Evolutionary conservation across 2,797 vertebrate genomes (phyloP), one percentile per base, ranked within the genome.

Genomic region (Acanthiza pusilla): DNA sequence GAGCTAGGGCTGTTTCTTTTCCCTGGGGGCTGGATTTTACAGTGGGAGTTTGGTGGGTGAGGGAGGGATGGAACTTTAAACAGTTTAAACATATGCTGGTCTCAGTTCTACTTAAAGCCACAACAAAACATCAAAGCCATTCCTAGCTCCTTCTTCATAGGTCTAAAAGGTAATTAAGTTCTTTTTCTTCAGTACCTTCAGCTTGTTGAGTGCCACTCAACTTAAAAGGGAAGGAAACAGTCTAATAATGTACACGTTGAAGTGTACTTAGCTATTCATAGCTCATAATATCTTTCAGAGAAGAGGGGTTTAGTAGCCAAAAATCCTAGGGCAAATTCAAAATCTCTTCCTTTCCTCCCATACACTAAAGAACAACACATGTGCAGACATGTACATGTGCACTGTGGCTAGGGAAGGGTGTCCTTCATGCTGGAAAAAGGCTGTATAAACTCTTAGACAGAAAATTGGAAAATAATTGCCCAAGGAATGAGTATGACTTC

Each of bases 391-490:
- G 34, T 6, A 27, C 13, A 50, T 10, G 40, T 18, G 34, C 26
- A 34, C 0, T 0, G 18, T 55, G 9, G 9, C 4, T 67, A 42
- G 11, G 10, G 8, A 51, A 54, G 9, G 2, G 3, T 34, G 32
- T 61, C 14, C 45, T 72, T 92, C 16, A 4, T 9, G 10, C 17
- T 58, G 32, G 38, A 74, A 74, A 75, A 85, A 75, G 63, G 3
- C 15, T 67, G 16, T 25, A 43, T 45, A 58, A 88, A 83, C 20
- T 54, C 16, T 50, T 60, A 57, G 12, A 51, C 17, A 67, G 53
- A 83, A 61, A 43, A 82, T n/a, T 38, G 51, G 47, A 72, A 78
- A 74, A 57, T 16, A 40, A n/a, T 50, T 93, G 11, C 30, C 20
- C 8, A 51, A 47, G 22, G 10, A 29, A 72, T 55, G 72, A 78